Conservation (phyloP, 53 echinoderm and acorn worm genomes). For the Henricia sp. region DNA sequence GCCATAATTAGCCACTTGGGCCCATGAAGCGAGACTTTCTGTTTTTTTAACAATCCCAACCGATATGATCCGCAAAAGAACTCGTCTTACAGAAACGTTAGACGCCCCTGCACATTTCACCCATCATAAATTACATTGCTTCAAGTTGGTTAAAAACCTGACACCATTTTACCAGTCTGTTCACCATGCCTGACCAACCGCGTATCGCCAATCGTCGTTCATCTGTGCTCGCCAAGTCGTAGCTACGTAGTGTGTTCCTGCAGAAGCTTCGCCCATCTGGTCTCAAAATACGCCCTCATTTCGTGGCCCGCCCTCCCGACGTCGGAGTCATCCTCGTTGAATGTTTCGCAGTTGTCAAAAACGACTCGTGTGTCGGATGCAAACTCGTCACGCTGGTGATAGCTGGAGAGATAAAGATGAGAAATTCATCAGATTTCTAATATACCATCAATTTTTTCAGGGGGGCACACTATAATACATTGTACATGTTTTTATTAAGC, state of each 20-base stretch:
- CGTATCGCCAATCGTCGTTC: no score
- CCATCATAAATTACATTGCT: no score
- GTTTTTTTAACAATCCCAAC: no score
- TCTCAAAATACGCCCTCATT: constrained; percentile 95
- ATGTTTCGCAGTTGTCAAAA: constrained; percentile 98
- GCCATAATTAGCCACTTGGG: no score
- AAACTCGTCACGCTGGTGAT: constrained; percentile 86
- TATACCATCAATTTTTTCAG: not conserved
- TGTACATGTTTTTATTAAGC: no score
- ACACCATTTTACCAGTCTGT: no score
- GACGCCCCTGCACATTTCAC: no score
- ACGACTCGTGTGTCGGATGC: constrained; percentile 87
- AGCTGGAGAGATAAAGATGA: constrained; percentile 65
- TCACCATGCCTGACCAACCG: no score
- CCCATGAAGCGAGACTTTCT: no score
- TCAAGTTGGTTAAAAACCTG: no score
- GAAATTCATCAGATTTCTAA: not conserved
- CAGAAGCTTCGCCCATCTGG: constrained; percentile 85
- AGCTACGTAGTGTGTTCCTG: constrained; percentile 47
- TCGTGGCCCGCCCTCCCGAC: constrained; percentile 93
- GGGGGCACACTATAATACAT: not conserved
- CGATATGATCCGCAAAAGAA: no score
- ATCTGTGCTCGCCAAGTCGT: not conserved
- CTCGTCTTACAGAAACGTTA: no score
- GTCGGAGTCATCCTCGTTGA: constrained; percentile 98